Evolutionary conservation across 2,113 vertebrate genomes (phyloP).

Genomic region (Proteles cristata): DNA sequence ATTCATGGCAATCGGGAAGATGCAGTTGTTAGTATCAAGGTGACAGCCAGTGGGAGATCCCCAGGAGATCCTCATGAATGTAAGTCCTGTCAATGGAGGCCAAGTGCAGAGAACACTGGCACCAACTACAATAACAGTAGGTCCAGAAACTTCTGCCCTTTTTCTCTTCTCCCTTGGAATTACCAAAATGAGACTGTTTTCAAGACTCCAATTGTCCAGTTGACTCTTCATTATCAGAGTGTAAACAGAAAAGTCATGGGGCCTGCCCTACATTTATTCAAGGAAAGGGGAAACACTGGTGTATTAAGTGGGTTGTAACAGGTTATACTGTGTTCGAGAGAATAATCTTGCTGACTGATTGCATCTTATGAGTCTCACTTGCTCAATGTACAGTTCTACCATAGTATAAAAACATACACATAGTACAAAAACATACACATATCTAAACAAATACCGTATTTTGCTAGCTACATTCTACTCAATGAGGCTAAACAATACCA

Average conservation of each 20-base stretch:
- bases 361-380: not conserved
- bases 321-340: not conserved
- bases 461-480: not conserved
- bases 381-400: not conserved
- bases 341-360: not conserved
- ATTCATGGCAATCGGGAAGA: not conserved
- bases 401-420: not conserved
- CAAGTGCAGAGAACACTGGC: not conserved
- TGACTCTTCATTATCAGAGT: not conserved
- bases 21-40: not conserved
- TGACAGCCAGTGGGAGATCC: not conserved
- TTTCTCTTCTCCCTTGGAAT: not conserved
- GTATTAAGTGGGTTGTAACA: not conserved
- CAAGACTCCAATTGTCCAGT: not conserved
- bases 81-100: not conserved
- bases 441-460: not conserved
- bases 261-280: not conserved
- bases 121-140: rapidly evolving
- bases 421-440: not conserved
- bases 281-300: not conserved
- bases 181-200: not conserved
- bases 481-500: conserved; percentile 12
- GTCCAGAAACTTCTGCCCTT: not conserved
- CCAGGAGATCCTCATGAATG: not conserved
- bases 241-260: not conserved